Percentiles rank a stretch among this genome's conserved stretches.
Evolutionary conservation across 1,140 invertebrate species (phyloP).

Genomic region (Lordiphosa collinella): DNA sequence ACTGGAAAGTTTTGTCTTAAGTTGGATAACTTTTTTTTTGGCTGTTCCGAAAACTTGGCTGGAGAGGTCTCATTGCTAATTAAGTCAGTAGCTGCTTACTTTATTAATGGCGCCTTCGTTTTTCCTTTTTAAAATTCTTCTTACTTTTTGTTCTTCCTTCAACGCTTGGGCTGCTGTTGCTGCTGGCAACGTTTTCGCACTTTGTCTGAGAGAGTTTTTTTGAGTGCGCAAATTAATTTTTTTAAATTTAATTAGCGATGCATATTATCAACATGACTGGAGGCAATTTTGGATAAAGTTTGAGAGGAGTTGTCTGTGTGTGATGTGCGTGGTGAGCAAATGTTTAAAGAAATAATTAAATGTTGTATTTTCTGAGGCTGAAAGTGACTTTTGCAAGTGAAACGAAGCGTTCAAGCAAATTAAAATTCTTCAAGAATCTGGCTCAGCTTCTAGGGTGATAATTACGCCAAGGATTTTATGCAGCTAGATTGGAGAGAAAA

Average conservation of each 20-base stretch:
- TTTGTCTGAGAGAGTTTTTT: slow-evolving; percentile 41
- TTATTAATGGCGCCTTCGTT: slow-evolving; percentile 42
- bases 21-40: slow-evolving; percentile 6
- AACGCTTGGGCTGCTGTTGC: slow-evolving; percentile 31
- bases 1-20: slow-evolving; percentile 31
- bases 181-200: slow-evolving; percentile 42
- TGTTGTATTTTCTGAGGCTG: too few relatives aligned
- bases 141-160: not conserved
- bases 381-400: too few relatives aligned
- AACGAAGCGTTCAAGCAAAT: too few relatives aligned
- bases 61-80: slow-evolving; percentile 39
- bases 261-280: too few relatives aligned
- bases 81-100: slow-evolving; percentile 50
- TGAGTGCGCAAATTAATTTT: slow-evolving; percentile 64
- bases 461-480: too few relatives aligned
- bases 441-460: too few relatives aligned
- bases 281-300: too few relatives aligned
- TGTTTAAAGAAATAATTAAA: too few relatives aligned
- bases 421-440: too few relatives aligned
- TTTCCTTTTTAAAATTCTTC: slow-evolving; percentile 10
- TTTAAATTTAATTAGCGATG: slow-evolving; percentile 70
- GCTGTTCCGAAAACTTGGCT: not conserved
- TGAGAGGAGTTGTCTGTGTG: too few relatives aligned
- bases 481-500: too few relatives aligned
- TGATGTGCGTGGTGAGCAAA: too few relatives aligned